Evolutionary conservation across 2,113 vertebrate genomes (phyloP).

Genomic region (Bubo scandiacus): DNA sequence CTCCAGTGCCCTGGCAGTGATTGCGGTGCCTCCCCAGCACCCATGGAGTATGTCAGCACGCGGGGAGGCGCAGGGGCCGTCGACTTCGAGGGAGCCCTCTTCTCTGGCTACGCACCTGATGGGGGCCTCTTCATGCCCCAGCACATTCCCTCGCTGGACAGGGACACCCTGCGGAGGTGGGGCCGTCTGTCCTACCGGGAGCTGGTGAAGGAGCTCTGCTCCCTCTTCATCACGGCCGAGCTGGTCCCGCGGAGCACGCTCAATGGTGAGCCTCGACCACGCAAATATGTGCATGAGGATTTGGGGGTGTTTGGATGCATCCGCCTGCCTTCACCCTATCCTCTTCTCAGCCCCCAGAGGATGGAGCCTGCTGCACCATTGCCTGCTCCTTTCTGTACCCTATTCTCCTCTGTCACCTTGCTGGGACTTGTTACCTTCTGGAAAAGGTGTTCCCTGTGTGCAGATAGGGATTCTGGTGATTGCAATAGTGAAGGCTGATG

Average conservation of each 20-base stretch:
- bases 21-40: neutral
- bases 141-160: constrained; percentile 73
- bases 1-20: neutral
- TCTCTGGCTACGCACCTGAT: constrained; percentile 85
- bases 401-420: neutral
- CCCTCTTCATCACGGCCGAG: constrained; percentile 78
- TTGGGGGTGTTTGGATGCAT: neutral
- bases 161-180: constrained; percentile 77
- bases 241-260: constrained; percentile 76
- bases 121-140: constrained; percentile 92
- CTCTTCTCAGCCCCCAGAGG: accelerated
- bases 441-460: neutral
- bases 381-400: neutral
- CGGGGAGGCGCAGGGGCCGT: constrained; percentile 71
- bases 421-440: neutral
- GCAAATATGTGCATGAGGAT: accelerated
- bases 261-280: constrained; percentile 64
- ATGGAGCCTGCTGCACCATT: neutral
- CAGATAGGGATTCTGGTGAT: neutral
- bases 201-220: constrained; percentile 85
- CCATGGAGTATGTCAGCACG: constrained; percentile 87
- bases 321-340: neutral
- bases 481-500: neutral
- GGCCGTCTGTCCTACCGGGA: constrained; percentile 75
- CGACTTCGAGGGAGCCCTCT: constrained; percentile 82